These are phyloP conservation scores for Drosophila kanapiae DNA, from an alignment of 1,140 invertebrate genomes.

Conservation along the genomic window DNA sequence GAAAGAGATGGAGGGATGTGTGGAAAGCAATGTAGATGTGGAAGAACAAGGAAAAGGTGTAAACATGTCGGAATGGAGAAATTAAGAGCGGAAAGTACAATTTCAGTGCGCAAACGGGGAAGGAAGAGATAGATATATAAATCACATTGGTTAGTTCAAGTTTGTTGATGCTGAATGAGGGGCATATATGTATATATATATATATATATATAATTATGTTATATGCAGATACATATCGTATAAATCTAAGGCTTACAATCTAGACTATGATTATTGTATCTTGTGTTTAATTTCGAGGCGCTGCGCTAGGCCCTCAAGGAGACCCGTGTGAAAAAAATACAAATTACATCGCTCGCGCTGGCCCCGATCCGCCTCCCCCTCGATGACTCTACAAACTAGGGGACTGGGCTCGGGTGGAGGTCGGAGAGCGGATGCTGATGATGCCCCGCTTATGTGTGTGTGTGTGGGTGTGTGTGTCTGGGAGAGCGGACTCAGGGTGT, in stretches of 20 bases:
- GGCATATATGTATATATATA: slow-evolving; percentile 16
- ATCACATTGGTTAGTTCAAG: slow-evolving; percentile 54
- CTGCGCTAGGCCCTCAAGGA: neutral
- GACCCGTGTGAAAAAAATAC: slow-evolving; percentile 17
- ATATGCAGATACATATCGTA: slow-evolving; percentile 32
- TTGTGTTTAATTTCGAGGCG: slow-evolving; percentile 9
- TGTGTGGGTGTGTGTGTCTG: neutral
- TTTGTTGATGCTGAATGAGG: slow-evolving; percentile 44
- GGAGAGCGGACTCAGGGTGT: neutral
- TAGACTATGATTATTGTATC: slow-evolving; percentile 23
- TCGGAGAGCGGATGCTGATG: neutral
- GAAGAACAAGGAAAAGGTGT: neutral
- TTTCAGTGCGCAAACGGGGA: slow-evolving; percentile 44
- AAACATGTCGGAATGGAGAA: neutral
- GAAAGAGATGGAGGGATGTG: slow-evolving; percentile 13
- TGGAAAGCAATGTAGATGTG: neutral
- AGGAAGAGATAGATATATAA: slow-evolving; percentile 58
- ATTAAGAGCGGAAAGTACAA: slow-evolving; percentile 14
- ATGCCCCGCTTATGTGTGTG: neutral
- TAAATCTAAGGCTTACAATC: slow-evolving; percentile 25
- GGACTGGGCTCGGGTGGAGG: neutral
- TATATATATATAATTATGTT: slow-evolving; percentile 13
- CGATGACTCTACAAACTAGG: slow-evolving; percentile 8
- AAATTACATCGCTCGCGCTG: slow-evolving; percentile 31
- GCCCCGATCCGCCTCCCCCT: neutral